Conservation (phyloP, 2,888 invertebrate species). For the Schizotus pectinicornis region DNA sequence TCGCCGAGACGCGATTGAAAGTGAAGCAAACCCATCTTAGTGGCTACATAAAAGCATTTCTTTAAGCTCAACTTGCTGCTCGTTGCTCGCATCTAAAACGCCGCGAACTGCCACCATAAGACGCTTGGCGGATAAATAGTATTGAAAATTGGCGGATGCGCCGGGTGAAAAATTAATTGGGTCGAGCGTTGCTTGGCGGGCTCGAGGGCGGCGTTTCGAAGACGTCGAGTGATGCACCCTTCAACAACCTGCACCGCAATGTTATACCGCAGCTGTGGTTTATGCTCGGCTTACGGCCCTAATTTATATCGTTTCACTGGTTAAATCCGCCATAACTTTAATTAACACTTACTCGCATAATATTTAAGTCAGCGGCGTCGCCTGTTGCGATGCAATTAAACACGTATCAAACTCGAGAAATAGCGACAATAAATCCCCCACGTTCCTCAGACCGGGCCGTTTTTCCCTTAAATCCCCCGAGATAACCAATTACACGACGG, state of each 20-base stretch:
- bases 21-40: no score
- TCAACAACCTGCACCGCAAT: no score
- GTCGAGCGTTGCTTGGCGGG: no score
- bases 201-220: neutral
- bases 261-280: neutral
- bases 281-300: neutral
- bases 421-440: neutral
- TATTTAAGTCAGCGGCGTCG: neutral
- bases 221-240: neutral
- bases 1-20: no score
- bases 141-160: no score
- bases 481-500: neutral
- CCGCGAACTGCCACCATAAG: no score
- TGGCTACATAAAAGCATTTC: no score
- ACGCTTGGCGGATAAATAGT: no score
- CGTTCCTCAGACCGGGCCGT: neutral
- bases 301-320: slow-evolving; percentile 1
- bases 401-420: neutral
- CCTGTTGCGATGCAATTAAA: neutral
- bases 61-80: no score
- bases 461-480: neutral
- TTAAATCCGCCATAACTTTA: neutral
- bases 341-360: neutral
- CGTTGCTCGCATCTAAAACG: no score
- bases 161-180: no score